Base-by-base conservation (phyloP, 2,797 vertebrate genomes). In the Micrastur ruficollis region DNA sequence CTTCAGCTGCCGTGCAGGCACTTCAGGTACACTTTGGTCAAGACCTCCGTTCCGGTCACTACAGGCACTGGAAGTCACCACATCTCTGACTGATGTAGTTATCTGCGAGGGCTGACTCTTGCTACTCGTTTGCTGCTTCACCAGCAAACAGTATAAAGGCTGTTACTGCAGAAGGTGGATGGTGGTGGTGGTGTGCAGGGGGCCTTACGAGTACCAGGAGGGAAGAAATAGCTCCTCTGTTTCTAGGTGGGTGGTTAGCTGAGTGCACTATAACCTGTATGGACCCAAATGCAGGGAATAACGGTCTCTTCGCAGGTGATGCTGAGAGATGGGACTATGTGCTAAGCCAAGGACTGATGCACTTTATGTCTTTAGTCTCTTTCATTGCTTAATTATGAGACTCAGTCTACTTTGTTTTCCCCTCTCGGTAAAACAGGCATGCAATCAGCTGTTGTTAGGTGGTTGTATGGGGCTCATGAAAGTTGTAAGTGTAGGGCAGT, bases 1-100 rank as follows among this genome's bases (percentile, higher is more conserved):
- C 18, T 31, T 31, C 16, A 52, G 5, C 55, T 74, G 49, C 29
- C 6, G 3, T 6, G 9, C 36, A 50, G 66, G 4, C 34, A 16
- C 18, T 66, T 61, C 27, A 2, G 7, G 8, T 49, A 16, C 12
- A 27, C 26, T 38, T 61, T 68, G 55, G 17, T 36, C 50, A 34
- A 47, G 38, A 11, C 36, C 27, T 84, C 50, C 10, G 1, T 55
- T 91, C 44, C 52, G n/a, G 12, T 32, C 0, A 0, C 3, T 31
- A 4, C 8, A 32, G 82, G 26, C 38, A 32, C 49, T 79, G 73
- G 31, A 40, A 20, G 29, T 47, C 29, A 50, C 32, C 4, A 27
- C 29, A 29, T 27, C 14, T 71, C 31, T 82, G 73, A 61, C 31
- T 59, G 36, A 66, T 1, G 2, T 5, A 66, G 20, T 42, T 58